Conservation (phyloP, 2,113 vertebrate genomes). For the Odocoileus hemionus region DNA sequence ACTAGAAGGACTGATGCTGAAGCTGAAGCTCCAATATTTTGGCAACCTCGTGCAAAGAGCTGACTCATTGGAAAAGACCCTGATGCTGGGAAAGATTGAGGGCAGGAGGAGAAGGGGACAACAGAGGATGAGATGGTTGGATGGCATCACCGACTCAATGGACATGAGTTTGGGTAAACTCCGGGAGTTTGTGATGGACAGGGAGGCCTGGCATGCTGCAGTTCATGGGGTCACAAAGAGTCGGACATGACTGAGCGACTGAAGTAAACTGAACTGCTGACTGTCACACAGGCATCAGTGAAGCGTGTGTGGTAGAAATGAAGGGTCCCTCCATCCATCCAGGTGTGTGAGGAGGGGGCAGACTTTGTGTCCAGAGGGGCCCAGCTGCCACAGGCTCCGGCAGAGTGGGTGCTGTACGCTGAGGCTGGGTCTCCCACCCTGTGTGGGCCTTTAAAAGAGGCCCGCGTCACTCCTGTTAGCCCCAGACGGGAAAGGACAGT, state of each 20-base stretch:
- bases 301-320: not conserved
- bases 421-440: not conserved
- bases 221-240: not conserved
- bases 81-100: not conserved
- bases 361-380: not conserved
- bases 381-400: not conserved
- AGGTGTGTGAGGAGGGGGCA: not conserved
- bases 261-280: not conserved
- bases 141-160: accelerated
- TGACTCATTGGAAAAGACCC: not conserved
- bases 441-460: not conserved
- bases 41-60: not conserved
- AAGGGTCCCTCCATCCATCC: accelerated
- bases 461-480: not conserved
- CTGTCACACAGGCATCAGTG: not conserved
- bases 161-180: not conserved
- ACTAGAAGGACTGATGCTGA: not conserved
- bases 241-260: not conserved
- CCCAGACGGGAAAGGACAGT: too few relatives aligned
- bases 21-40: not conserved
- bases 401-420: not conserved
- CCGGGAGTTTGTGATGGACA: not conserved
- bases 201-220: not conserved
- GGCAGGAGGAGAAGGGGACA: not conserved
- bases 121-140: not conserved